Evolutionary conservation across 2,888 invertebrate genomes (phyloP).

Genomic region (Ypsolopha sequella): DNA sequence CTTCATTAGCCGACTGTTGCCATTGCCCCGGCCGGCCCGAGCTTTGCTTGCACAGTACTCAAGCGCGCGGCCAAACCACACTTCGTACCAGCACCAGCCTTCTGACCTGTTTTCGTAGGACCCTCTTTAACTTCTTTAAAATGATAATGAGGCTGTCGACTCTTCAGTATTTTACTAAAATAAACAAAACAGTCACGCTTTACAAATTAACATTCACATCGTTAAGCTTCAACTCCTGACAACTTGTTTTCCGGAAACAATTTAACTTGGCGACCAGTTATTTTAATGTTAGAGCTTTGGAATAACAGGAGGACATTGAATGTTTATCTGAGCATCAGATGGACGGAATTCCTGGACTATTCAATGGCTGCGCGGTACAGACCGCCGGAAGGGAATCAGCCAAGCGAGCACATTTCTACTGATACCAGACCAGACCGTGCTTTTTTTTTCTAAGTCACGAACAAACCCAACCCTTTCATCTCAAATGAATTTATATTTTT

Average conservation of each 20-base stretch:
- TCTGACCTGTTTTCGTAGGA: not conserved
- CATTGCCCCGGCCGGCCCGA: not conserved
- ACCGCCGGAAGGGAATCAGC: slow-evolving; percentile 23
- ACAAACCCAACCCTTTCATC: slow-evolving; percentile 61
- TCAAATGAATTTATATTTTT: slow-evolving; percentile 41
- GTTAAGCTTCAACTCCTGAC: slow-evolving; percentile 25
- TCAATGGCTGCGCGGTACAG: not conserved
- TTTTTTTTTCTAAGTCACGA: slow-evolving; percentile 58
- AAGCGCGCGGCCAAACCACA: slow-evolving; percentile 12
- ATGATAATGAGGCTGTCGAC: slow-evolving; percentile 1
- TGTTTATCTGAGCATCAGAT: slow-evolving; percentile 63
- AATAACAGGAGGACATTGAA: slow-evolving; percentile 42
- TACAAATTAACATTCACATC: slow-evolving; percentile 52
- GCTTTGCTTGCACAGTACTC: slow-evolving; percentile 55
- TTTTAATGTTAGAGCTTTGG: slow-evolving; percentile 27
- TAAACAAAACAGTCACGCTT: slow-evolving; percentile 23
- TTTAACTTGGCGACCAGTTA: slow-evolving; percentile 48
- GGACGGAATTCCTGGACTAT: not conserved
- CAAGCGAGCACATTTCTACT: slow-evolving; percentile 49
- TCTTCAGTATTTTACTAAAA: slow-evolving; percentile 24
- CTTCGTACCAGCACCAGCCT: not conserved
- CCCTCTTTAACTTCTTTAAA: not conserved
- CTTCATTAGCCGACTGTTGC: slow-evolving; percentile 49
- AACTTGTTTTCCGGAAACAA: slow-evolving; percentile 59
- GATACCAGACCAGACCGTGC: slow-evolving; percentile 36